phyloP scores from a whole-genome alignment of 1,140 invertebrate genomes.

The Cherax quadricarinatus region DNA sequence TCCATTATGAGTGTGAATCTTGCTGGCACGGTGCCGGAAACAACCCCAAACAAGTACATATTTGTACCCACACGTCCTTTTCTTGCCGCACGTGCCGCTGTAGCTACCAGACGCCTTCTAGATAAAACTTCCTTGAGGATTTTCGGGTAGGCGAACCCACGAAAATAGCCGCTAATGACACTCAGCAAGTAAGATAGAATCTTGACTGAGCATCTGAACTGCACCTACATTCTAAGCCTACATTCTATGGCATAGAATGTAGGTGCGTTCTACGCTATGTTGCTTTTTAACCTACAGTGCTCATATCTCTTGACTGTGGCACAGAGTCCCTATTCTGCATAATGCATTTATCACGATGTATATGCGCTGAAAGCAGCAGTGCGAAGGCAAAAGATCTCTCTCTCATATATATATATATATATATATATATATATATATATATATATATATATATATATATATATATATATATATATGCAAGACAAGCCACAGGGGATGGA shows the following conservation, averaged over 20 bases:
- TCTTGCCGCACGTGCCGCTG: neutral
- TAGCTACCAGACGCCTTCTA: neutral
- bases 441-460: too few species aligned
- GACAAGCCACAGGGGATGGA: too few species aligned
- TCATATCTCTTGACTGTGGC: too few species aligned
- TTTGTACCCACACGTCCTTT: neutral
- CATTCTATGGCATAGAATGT: neutral
- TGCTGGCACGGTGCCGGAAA: neutral
- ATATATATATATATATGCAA: too few species aligned
- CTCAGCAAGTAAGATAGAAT: neutral
- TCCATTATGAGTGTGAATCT: neutral
- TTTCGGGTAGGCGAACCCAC: neutral
- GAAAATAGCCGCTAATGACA: slow-evolving; percentile 1
- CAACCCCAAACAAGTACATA: neutral
- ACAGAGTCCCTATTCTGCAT: too few species aligned
- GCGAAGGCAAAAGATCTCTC: too few species aligned
- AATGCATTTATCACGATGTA: too few species aligned
- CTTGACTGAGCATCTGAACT: neutral
- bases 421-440: too few species aligned
- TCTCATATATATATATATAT: too few species aligned
- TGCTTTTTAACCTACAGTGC: too few species aligned
- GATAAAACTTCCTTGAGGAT: neutral
- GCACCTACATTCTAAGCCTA: neutral
- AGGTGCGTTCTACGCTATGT: too few species aligned
- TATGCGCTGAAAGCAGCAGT: too few species aligned